A percentile compares a stretch with the other conserved stretches of the same genome.
These are phyloP conservation scores for Cataglyphis albicans DNA, from an alignment of 2,888 invertebrate genomes.

Conservation along the genomic window DNA sequence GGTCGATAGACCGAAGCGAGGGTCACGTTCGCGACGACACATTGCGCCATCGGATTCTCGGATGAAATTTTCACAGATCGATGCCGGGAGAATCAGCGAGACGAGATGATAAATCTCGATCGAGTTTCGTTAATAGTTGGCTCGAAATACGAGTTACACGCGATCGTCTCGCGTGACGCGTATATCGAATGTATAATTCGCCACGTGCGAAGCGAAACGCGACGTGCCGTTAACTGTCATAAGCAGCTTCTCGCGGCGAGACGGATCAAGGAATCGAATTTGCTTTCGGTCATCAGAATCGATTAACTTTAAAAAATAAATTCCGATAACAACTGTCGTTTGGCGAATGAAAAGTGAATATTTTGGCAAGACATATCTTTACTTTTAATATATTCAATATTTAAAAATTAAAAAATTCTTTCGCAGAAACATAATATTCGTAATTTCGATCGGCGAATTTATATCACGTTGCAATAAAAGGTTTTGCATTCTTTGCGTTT, in stretches of 20 bases:
- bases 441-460: conserved; percentile 15
- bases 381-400: background rate
- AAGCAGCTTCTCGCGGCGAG: conserved; percentile 48
- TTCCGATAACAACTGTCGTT: background rate
- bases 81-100: conserved; percentile 48
- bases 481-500: background rate
- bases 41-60: conserved; percentile 39
- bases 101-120: conserved; percentile 68
- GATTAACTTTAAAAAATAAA: conserved; percentile 6
- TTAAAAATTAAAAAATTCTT: background rate
- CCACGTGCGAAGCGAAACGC: conserved; percentile 59
- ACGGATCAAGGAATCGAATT: conserved; percentile 28
- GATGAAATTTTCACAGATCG: conserved; percentile 54
- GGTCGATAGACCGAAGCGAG: conserved; percentile 11
- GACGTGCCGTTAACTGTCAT: conserved; percentile 59
- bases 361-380: background rate
- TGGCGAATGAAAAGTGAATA: background rate
- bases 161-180: conserved; percentile 21
- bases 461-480: conserved; percentile 20
- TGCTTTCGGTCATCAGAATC: background rate
- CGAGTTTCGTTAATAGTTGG: conserved; percentile 62
- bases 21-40: conserved; percentile 56
- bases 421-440: background rate
- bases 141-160: conserved; percentile 50
- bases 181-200: conserved; percentile 64